These are phyloP conservation scores for Timandra comae DNA, from an alignment of 2,888 invertebrate genomes.

Conservation along the genomic window DNA sequence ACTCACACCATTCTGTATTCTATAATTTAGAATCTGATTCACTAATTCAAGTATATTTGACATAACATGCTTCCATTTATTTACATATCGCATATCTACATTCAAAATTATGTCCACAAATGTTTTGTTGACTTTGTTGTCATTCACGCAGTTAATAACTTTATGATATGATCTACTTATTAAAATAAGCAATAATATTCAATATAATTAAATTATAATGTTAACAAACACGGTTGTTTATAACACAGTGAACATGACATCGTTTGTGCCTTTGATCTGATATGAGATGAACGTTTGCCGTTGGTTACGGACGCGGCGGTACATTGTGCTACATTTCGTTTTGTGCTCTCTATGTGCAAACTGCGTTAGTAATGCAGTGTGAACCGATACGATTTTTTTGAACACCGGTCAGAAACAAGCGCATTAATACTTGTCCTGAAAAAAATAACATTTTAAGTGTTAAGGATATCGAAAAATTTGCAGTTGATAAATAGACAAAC, in stretches of 20 bases:
- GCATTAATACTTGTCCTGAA: too few species aligned
- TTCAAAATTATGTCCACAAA: constrained; percentile 5
- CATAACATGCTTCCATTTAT: not conserved
- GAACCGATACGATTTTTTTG: too few species aligned
- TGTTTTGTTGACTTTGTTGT: constrained; percentile 7
- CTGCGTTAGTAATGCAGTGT: too few species aligned
- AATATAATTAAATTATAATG: not conserved
- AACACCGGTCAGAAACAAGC: too few species aligned
- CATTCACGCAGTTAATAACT: constrained; percentile 7
- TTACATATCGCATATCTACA: constrained; percentile 10
- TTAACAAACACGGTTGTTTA: constrained; percentile 2
- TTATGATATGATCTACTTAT: constrained; percentile 13
- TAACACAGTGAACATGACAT: not conserved
- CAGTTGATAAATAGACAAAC: too few species aligned
- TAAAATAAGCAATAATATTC: constrained; percentile 2
- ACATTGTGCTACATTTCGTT: too few species aligned
- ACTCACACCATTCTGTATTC: not conserved
- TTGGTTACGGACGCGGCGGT: too few species aligned
- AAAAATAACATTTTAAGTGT: too few species aligned
- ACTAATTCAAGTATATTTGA: not conserved
- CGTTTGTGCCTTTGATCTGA: constrained; percentile 4
- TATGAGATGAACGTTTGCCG: too few species aligned
- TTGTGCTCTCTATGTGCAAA: too few species aligned
- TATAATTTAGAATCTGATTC: constrained; percentile 1
- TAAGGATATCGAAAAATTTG: too few species aligned